A percentile compares a stretch with the other conserved stretches of the same genome.
Conservation (phyloP, 1,140 invertebrate species). For the Chironomus striatipennis region DNA sequence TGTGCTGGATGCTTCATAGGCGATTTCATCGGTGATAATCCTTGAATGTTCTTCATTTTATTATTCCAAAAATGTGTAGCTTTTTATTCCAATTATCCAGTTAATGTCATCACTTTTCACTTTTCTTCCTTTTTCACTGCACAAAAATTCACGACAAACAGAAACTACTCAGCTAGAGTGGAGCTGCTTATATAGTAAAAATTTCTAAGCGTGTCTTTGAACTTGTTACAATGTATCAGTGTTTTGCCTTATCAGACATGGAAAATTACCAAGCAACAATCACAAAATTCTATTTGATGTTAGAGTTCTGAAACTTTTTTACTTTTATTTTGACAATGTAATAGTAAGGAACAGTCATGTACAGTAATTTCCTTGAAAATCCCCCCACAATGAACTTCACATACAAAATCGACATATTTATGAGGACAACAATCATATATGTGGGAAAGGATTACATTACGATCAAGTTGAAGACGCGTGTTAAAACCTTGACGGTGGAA, state of each 20-base stretch:
- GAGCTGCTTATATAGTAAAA: not conserved
- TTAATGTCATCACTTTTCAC: not conserved
- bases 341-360: not conserved
- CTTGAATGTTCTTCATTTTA: not conserved
- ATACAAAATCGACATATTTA: too few relatives aligned
- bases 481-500: not conserved
- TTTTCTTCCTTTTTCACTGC: slow-evolving; percentile 15
- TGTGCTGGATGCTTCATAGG: not conserved
- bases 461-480: not conserved
- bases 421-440: too few relatives aligned
- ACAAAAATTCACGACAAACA: not conserved
- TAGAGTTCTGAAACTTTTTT: not conserved
- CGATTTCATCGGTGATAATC: not conserved
- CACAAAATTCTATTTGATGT: slow-evolving; percentile 18
- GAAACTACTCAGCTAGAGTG: not conserved
- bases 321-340: too few relatives aligned
- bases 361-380: not conserved
- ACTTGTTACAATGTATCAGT: not conserved
- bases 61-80: not conserved
- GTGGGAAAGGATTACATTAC: not conserved
- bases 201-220: not conserved
- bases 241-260: not conserved
- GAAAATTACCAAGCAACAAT: not conserved
- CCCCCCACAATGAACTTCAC: not conserved
- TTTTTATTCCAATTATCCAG: not conserved